Conservation (phyloP, 2,797 vertebrate genomes). For the Malurus leucopterus region DNA sequence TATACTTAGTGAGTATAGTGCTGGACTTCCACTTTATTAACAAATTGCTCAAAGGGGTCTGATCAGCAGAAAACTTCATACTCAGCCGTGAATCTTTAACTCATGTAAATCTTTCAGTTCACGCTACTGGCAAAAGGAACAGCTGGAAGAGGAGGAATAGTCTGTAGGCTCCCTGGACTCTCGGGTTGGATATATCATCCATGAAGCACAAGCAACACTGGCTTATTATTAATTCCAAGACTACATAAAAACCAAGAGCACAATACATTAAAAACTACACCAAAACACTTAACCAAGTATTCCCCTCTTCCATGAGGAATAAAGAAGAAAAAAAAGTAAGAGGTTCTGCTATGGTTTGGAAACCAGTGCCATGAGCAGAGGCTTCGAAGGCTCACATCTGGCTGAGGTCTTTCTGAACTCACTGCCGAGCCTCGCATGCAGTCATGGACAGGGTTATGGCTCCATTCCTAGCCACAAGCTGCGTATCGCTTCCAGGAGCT, state of each 20-base stretch:
- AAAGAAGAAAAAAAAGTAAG: background rate
- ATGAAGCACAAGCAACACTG: background rate
- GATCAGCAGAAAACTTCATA: background rate
- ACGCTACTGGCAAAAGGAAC: background rate
- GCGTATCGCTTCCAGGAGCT: background rate
- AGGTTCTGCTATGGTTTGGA: background rate
- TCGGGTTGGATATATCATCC: background rate
- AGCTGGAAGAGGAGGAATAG: background rate
- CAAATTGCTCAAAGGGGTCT: background rate
- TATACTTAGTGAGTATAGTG: background rate
- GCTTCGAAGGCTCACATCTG: background rate
- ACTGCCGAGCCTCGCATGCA: background rate
- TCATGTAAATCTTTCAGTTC: background rate
- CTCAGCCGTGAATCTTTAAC: background rate
- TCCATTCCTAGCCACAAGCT: constrained; percentile 23
- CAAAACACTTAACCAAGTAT: background rate
- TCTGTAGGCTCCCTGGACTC: background rate
- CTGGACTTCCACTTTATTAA: background rate
- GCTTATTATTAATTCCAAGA: background rate
- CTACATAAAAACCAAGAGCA: background rate
- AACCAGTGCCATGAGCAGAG: background rate
- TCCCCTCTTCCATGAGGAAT: background rate
- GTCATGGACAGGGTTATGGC: background rate
- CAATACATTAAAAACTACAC: background rate
- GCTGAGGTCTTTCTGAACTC: background rate